Evolutionary conservation across 2,113 vertebrate species (phyloP).

Genomic region (Chloropsis cyanopogon): DNA sequence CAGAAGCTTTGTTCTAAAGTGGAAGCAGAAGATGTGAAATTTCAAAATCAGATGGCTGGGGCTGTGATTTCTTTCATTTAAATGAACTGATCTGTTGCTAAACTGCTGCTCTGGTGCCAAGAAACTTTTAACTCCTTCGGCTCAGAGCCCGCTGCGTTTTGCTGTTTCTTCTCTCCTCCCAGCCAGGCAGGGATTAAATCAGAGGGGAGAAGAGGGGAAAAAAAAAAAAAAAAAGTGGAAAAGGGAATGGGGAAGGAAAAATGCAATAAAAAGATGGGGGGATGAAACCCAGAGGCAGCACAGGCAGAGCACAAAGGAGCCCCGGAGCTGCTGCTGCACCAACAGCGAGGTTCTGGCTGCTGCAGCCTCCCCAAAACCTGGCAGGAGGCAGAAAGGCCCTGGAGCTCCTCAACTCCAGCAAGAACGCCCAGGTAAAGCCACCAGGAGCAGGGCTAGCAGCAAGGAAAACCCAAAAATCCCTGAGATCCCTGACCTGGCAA

Average conservation of each 20-base stretch:
- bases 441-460: neutral
- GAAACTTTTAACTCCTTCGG: conserved; percentile 68
- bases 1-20: conserved; percentile 42
- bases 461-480: neutral
- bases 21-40: conserved; percentile 58
- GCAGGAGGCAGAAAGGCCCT: conserved; percentile 29
- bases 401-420: neutral
- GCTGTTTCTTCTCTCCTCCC: neutral
- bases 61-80: conserved; percentile 80
- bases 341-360: neutral
- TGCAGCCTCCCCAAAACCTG: neutral
- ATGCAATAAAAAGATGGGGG: neutral
- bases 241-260: neutral
- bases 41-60: conserved; percentile 65
- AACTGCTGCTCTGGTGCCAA: conserved; percentile 72
- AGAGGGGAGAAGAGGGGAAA: conserved; percentile 38
- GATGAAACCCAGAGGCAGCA: neutral
- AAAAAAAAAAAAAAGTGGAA: neutral
- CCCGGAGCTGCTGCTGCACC: neutral
- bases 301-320: conserved; percentile 24
- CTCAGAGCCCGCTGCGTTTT: neutral
- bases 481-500: neutral
- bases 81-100: conserved; percentile 82
- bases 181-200: neutral
- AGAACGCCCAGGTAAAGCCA: neutral